phyloP scores from a whole-genome alignment of 2,797 vertebrate genomes.

The Margarornis squamiger region DNA sequence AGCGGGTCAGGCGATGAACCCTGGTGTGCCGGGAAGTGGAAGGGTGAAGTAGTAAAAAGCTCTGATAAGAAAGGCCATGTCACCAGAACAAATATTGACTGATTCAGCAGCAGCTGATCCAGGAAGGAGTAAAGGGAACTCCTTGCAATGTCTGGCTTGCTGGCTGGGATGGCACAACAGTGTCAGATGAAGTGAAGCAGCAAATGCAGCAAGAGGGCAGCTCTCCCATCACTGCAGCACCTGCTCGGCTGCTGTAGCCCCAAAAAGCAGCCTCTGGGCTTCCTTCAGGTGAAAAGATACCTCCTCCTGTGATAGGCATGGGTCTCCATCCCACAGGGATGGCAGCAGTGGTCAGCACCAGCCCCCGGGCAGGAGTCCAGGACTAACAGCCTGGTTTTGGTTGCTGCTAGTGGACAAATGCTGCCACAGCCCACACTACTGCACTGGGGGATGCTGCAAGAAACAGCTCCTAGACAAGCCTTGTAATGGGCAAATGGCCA shows the following conservation, averaged over 20 bases:
- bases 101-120: neutral
- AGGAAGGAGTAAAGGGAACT: neutral
- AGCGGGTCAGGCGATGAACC: neutral
- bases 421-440: neutral
- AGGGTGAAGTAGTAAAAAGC: neutral
- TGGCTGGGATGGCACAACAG: fast-evolving
- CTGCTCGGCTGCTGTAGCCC: neutral
- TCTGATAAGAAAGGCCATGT: neutral
- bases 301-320: fast-evolving
- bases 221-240: neutral
- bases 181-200: fast-evolving
- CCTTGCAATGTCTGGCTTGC: neutral
- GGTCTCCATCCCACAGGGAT: fast-evolving
- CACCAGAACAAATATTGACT: neutral
- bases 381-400: fast-evolving
- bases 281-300: neutral
- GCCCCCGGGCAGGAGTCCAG: neutral
- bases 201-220: fast-evolving
- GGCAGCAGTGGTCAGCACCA: neutral
- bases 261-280: neutral
- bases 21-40: neutral
- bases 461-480: neutral
- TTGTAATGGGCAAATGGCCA: neutral
- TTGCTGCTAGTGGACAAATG: neutral
- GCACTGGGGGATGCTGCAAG: neutral